Evolutionary conservation across 2,113 vertebrate species (phyloP).

Genomic region (Oreochromis niloticus): DNA sequence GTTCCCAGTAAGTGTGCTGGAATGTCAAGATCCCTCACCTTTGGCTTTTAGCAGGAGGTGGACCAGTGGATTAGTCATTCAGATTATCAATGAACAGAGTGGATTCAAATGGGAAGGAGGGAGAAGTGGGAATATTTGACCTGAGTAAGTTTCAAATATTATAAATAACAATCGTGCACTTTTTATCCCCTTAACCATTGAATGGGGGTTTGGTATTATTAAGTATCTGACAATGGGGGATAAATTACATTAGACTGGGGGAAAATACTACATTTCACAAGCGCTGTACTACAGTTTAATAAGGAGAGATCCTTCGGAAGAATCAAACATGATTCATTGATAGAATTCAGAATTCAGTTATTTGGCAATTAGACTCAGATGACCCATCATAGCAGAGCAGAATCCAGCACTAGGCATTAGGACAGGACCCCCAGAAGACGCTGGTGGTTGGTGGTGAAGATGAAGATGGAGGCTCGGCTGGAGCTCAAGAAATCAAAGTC

Average conservation of each 20-base stretch:
- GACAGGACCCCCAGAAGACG: background rate
- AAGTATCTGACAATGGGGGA: background rate
- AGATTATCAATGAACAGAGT: conserved; percentile 7
- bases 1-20: background rate
- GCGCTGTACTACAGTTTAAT: background rate
- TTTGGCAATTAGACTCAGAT: background rate
- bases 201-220: background rate
- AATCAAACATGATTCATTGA: background rate
- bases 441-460: background rate
- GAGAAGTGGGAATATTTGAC: background rate
- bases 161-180: background rate
- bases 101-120: background rate
- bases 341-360: background rate
- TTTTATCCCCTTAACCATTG: background rate
- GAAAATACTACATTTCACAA: background rate
- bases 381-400: background rate
- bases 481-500: background rate
- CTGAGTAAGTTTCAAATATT: background rate
- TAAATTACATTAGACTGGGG: background rate
- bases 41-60: conserved; percentile 34
- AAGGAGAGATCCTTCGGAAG: background rate
- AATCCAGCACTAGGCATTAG: background rate
- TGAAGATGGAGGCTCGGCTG: background rate
- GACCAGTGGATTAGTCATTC: conserved; percentile 1
- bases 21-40: conserved; percentile 45